phyloP scores from a whole-genome alignment of 1,140 invertebrate species.

The Drosophila repleta region DNA sequence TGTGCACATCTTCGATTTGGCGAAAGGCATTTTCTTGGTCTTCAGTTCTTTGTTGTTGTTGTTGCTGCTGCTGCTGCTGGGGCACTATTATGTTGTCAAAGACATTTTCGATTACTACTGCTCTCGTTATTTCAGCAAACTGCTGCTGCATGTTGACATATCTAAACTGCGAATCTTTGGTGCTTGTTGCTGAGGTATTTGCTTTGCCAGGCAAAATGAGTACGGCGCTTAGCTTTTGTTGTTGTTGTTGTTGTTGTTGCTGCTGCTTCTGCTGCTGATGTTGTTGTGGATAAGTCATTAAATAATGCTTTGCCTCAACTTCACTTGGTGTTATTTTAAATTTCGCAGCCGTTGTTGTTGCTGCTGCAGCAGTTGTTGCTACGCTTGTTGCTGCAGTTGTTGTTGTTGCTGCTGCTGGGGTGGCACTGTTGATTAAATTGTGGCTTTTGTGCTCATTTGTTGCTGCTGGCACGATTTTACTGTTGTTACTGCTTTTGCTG shows the following conservation, averaged over 20 bases:
- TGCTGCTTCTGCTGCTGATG: constrained; percentile 27
- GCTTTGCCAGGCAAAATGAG: constrained; percentile 19
- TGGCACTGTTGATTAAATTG: constrained; percentile 42
- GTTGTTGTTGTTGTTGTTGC: constrained; percentile 19
- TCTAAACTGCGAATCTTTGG: constrained; percentile 45
- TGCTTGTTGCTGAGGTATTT: constrained; percentile 47
- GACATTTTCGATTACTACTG: constrained; percentile 56
- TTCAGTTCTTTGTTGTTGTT: constrained; percentile 67
- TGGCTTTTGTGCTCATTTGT: constrained; percentile 48
- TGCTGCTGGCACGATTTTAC: constrained; percentile 38
- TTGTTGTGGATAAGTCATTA: constrained; percentile 34
- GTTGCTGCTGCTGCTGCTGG: constrained; percentile 35
- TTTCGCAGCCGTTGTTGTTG: constrained; percentile 37
- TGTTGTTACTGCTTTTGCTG: constrained; percentile 7
- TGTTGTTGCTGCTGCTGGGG: constrained; percentile 22
- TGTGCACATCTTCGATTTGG: constrained; percentile 81
- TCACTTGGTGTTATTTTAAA: constrained; percentile 46
- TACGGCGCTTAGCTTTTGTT: constrained; percentile 11
- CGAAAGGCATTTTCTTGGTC: constrained; percentile 83
- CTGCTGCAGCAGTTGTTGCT: constrained; percentile 27
- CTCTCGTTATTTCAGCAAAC: constrained; percentile 8
- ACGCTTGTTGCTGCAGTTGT: constrained; percentile 29
- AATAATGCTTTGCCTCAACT: constrained; percentile 36
- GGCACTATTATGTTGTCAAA: constrained; percentile 51
- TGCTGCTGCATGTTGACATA: constrained; percentile 30